phyloP scores from a whole-genome alignment of 2,888 invertebrate genomes.

The Leptinotarsa peninsularis region DNA sequence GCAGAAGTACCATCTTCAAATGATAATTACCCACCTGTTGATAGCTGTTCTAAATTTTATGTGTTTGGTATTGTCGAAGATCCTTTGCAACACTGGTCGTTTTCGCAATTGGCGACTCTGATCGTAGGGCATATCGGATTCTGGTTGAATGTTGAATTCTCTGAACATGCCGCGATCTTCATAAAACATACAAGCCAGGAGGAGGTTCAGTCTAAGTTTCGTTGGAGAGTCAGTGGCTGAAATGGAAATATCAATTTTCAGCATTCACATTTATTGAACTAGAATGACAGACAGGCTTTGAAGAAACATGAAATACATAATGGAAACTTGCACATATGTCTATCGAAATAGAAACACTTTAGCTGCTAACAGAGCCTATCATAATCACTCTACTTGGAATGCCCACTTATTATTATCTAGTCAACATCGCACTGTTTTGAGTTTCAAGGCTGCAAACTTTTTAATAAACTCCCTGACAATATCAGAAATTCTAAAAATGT shows the following conservation, averaged over 20 bases:
- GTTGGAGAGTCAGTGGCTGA: slow-evolving; percentile 51
- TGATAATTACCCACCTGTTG: slow-evolving; percentile 42
- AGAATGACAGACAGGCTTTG: too few relatives aligned
- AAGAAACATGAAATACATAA: too few relatives aligned
- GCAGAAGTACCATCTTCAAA: not conserved
- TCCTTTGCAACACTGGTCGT: slow-evolving; percentile 56
- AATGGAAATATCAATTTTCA: not conserved
- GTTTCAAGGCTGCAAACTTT: too few relatives aligned
- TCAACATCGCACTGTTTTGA: too few relatives aligned
- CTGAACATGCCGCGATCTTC: slow-evolving; percentile 61
- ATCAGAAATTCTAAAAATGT: too few relatives aligned
- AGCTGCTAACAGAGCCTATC: too few relatives aligned
- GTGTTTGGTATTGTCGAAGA: slow-evolving; percentile 54
- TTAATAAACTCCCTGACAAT: too few relatives aligned
- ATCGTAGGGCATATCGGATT: slow-evolving; percentile 46
- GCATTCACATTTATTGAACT: not conserved
- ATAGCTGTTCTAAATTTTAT: slow-evolving; percentile 51
- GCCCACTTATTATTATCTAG: too few relatives aligned
- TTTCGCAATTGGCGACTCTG: slow-evolving; percentile 54
- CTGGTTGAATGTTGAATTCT: slow-evolving; percentile 51
- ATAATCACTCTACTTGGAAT: too few relatives aligned
- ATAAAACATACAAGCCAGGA: slow-evolving; percentile 62
- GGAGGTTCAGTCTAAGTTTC: slow-evolving; percentile 59
- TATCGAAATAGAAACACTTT: too few relatives aligned
- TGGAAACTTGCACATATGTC: too few relatives aligned